Base-by-base conservation (phyloP, 2,888 invertebrate species). In the Steinernema carpocapsae region DNA sequence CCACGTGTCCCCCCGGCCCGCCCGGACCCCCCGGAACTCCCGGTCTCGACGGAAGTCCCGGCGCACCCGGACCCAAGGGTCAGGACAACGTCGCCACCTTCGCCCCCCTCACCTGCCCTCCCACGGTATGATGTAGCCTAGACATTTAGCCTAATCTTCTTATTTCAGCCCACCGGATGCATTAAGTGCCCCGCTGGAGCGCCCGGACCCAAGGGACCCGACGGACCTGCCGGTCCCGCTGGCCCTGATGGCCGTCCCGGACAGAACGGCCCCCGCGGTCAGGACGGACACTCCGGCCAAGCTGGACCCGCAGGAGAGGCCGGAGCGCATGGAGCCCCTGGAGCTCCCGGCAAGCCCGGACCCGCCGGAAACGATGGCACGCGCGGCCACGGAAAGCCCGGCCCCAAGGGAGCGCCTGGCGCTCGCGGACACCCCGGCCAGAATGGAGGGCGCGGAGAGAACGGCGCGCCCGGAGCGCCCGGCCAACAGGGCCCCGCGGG, bases 1-100 rank as follows among this genome's bases (percentile, higher is more conserved):
- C 82, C 45, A 76, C 76, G 12, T 81, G 80, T 79, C 81, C 82
- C 59, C 82, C 82, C 45, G 80, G 81, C 7, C 43, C 43, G 7
- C 43, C 43, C 43, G 43, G 79, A 43, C n/a, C 43, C 80, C 59
- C 79, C 80, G 56, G 80, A 79, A 76, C 80, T 78, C 72, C 79
- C 43, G 43, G 43, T 43, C 43, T 12, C 43, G 43, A 43, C 14
- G 43, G 43, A 43, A 7, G 14, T 14, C 43, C 43, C 43, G 43
- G 43, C 7, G 14, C 43, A n/a, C 14, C 43, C 43, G 43, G 43
- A 43, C 43, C 43, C 43, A 43, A 43, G 43, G 43, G 43, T 12
- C 10, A 43, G 43, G 43, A 43, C 43, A 43, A 43, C 43, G 43
- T 43, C 43, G 43, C 43, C 43, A 43, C 43, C 43, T 43, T 12